Evolutionary conservation across 2,113 vertebrate genomes (phyloP).

Genomic region (Forbesichthys agassizii): DNA sequence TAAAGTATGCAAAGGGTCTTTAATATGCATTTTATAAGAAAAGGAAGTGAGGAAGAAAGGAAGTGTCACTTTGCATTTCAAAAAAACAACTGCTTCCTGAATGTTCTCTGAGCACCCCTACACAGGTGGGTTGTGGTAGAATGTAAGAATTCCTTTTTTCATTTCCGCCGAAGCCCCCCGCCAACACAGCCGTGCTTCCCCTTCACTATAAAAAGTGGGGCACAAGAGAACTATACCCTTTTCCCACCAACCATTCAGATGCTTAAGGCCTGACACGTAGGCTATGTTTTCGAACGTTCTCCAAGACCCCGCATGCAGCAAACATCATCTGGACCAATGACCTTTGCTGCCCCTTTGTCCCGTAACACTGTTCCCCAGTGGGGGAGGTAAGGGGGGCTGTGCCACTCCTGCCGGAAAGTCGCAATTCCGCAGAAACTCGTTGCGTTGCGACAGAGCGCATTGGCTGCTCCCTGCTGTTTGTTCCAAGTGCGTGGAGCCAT

Average conservation of each 20-base stretch:
- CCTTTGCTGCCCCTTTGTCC: constrained; percentile 42
- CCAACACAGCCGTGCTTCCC: constrained; percentile 63
- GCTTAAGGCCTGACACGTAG: constrained; percentile 34
- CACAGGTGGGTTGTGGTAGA: constrained; percentile 51
- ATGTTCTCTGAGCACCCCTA: constrained; percentile 39
- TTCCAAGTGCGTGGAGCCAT: constrained; percentile 82
- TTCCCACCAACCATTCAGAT: constrained; percentile 49
- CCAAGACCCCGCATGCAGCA: constrained; percentile 44
- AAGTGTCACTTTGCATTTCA: constrained; percentile 15
- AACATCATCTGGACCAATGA: constrained; percentile 69
- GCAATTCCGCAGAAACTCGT: constrained; percentile 48
- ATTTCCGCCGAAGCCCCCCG: constrained; percentile 35
- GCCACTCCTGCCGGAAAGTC: constrained; percentile 54
- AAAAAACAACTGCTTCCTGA: constrained; percentile 53
- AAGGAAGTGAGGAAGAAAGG: background rate
- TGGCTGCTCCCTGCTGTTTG: constrained; percentile 79
- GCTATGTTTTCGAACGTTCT: constrained; percentile 29
- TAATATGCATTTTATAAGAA: background rate
- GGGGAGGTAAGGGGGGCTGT: constrained; percentile 24
- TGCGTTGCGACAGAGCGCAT: constrained; percentile 70
- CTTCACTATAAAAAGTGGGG: constrained; percentile 52
- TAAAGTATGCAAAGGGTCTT: no score
- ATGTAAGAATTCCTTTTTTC: constrained; percentile 49
- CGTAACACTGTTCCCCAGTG: constrained; percentile 34
- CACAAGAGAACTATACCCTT: constrained; percentile 51